phyloP scores from a whole-genome alignment of 2,888 invertebrate genomes.

The Oligia fasciuncula region DNA sequence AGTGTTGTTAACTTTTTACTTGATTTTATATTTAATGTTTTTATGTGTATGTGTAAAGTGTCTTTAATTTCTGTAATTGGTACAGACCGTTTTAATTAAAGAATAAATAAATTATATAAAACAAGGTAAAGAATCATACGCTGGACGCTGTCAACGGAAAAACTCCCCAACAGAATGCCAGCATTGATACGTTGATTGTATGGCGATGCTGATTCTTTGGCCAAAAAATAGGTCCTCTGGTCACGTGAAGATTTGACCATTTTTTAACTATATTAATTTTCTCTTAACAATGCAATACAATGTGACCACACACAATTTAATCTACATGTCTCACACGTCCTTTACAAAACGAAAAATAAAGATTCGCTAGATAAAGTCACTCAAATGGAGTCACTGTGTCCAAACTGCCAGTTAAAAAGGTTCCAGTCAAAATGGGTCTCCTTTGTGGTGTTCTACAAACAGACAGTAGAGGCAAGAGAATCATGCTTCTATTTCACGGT shows the following conservation, averaged over 20 bases:
- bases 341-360: slow-evolving; percentile 36
- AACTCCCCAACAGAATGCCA: not conserved
- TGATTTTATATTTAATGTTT: too few relatives aligned
- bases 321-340: slow-evolving; percentile 21
- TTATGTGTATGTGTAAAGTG: too few relatives aligned
- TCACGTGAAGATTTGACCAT: not conserved
- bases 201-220: not conserved
- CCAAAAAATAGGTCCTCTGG: not conserved
- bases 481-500: slow-evolving; percentile 48
- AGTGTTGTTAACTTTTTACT: too few relatives aligned
- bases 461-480: slow-evolving; percentile 32
- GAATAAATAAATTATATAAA: too few relatives aligned
- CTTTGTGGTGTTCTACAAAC: slow-evolving; percentile 53
- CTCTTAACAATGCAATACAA: not conserved
- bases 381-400: slow-evolving; percentile 37
- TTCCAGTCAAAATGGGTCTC: slow-evolving; percentile 31
- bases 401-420: slow-evolving; percentile 57
- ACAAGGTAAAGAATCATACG: too few relatives aligned
- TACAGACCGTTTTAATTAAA: too few relatives aligned
- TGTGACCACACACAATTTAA: not conserved
- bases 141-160: not conserved
- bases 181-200: not conserved
- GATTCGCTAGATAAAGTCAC: slow-evolving; percentile 57
- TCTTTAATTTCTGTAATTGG: too few relatives aligned
- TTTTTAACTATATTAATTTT: not conserved